A percentile compares a stretch with the other conserved stretches of the same genome.
These are phyloP conservation scores for Cryptocheilus praepositus DNA, from an alignment of 2,888 invertebrate genomes.

Conservation along the genomic window DNA sequence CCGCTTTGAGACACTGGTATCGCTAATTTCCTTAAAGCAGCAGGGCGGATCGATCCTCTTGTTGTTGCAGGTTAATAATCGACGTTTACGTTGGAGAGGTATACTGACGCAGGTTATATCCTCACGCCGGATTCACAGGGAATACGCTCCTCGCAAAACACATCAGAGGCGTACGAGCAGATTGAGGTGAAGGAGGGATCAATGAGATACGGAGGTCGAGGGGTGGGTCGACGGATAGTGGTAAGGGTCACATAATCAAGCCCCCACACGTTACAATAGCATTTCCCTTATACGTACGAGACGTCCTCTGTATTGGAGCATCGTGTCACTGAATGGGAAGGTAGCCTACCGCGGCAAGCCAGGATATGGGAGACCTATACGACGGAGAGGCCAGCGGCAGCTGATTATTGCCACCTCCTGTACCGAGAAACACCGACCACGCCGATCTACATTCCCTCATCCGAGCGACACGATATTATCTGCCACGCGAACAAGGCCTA, in stretches of 20 bases:
- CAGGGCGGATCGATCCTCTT: conserved; percentile 36
- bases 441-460: background rate
- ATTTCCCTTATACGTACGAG: conserved; percentile 47
- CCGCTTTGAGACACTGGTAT: too few species aligned
- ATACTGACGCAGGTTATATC: conserved; percentile 13
- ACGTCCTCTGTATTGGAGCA: conserved; percentile 36
- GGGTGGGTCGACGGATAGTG: conserved; percentile 13
- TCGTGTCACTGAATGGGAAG: conserved; percentile 45
- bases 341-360: conserved; percentile 33
- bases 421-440: conserved; percentile 1
- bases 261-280: conserved; percentile 50
- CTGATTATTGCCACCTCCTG: conserved; percentile 47
- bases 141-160: conserved; percentile 33
- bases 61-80: conserved; percentile 42
- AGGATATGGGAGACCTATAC: conserved; percentile 40
- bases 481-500: conserved; percentile 2
- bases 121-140: conserved; percentile 18
- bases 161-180: conserved; percentile 17
- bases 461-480: conserved; percentile 7
- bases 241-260: conserved; percentile 53
- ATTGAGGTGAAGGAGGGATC: conserved; percentile 22
- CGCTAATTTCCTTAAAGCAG: too few species aligned
- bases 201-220: conserved; percentile 20
- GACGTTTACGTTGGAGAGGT: conserved; percentile 29
- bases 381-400: conserved; percentile 34